Base-by-base conservation (phyloP, 2,797 vertebrate genomes). In the Paguma larvata region DNA sequence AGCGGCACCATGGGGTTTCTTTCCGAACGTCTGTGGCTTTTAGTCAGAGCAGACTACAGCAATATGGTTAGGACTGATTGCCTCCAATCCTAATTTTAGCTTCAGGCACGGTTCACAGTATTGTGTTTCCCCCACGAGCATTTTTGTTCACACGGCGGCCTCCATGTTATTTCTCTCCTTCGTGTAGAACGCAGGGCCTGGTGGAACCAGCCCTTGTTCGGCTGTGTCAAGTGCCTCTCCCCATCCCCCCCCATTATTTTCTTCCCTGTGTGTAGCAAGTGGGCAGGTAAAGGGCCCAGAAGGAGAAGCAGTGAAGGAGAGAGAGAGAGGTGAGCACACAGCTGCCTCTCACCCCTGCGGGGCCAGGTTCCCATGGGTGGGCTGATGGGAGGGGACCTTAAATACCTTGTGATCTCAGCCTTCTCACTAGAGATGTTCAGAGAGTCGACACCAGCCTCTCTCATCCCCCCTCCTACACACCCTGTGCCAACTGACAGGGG, bases 161-260 rank as follows among this genome's bases (percentile, higher is more conserved):
- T 10, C 32, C 67, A 67, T 21, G 1, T 79, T 62, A 73, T 67
- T 62, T 63, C 38, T 53, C 32, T 59, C 21, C 93, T 80, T 85
- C 44, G 25, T 25, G 1, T 30, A 30, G 25, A 89, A 95, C 4
- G 5, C 8, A n/a, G 13, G 27, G 34, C 59, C 13, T 41, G 8
- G 19, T 10, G 41, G 48, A 73, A 44, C 30, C 0, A 0, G 56
- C 32, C 5, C 15, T 25, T 89, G 56, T 86, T 38, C 68, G 12
- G 21, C n/a, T 4, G 0, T 18, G 41, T 63, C 68, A 67, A 2
- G 0, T 3, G 16, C 16, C 32, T 2, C 14, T n/a, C 2, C 14
- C 38, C 41, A 7, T n/a, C n/a, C n/a, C n/a, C n/a, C 51, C 53
- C 63, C 23, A 10, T 75, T 88, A 51, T 41, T 53, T 53, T 16